Evolutionary conservation across 2,797 vertebrate species (phyloP).

Genomic region (Clarias laeviceps): DNA sequence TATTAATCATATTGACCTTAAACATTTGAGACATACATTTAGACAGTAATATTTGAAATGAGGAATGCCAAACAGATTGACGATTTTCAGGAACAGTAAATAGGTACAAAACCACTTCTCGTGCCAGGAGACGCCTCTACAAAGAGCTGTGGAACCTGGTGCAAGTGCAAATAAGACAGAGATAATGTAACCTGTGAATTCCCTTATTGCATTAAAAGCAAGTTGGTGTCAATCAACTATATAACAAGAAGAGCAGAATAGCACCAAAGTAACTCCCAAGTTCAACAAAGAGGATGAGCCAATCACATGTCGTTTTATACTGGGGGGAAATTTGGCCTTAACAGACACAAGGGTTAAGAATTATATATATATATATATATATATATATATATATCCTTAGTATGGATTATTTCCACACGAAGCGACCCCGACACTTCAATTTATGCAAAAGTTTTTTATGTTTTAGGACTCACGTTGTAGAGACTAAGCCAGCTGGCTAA

Average conservation of each 20-base stretch:
- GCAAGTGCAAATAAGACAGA: not conserved
- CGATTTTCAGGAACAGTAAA: not conserved
- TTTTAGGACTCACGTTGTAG: conserved; percentile 37
- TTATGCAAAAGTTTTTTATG: not conserved
- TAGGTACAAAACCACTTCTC: not conserved
- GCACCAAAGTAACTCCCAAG: not conserved
- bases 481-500: conserved; percentile 53
- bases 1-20: not conserved
- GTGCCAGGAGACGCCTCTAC: not conserved
- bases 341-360: not conserved
- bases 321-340: too few species aligned
- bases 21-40: not conserved
- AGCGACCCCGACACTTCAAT: not conserved
- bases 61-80: not conserved
- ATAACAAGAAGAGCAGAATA: not conserved
- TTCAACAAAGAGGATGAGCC: not conserved
- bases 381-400: too few species aligned
- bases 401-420: not conserved
- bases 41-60: not conserved
- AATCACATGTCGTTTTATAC: not conserved
- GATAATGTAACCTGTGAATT: not conserved
- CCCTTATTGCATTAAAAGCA: not conserved
- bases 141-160: not conserved
- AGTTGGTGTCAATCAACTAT: not conserved
- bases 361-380: too few species aligned